phyloP scores from a whole-genome alignment of 2,888 invertebrate species.

The Morinoia aosen region DNA sequence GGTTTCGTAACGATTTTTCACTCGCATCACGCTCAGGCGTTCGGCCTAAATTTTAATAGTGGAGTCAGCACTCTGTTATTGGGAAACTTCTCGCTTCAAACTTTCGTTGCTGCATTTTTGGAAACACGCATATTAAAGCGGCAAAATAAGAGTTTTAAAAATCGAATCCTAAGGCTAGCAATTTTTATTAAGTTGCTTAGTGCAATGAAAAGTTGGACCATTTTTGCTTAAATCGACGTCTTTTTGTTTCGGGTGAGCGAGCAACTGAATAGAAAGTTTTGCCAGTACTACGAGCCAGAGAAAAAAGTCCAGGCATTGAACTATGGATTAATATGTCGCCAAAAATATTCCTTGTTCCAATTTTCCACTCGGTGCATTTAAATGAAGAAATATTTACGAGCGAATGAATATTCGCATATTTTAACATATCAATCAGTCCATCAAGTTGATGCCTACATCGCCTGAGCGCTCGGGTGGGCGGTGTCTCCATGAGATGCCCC shows the following conservation, averaged over 20 bases:
- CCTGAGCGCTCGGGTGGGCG: conserved; percentile 15
- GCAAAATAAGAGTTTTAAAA: not conserved
- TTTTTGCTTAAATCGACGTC: not conserved
- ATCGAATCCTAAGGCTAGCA: not conserved
- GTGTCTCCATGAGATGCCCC: not conserved
- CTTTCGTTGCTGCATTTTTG: no score
- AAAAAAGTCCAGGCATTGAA: not conserved
- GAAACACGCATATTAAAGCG: not conserved
- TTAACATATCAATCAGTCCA: conserved; percentile 38
- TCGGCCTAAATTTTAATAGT: no score
- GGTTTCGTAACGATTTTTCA: no score
- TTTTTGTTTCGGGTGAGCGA: not conserved
- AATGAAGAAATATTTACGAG: not conserved
- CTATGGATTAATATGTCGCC: not conserved
- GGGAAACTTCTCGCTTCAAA: no score
- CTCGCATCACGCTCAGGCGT: no score
- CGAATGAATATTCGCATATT: conserved; percentile 25
- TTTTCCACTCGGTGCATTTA: not conserved
- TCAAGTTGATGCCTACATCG: conserved; percentile 36
- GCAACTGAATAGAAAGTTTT: not conserved
- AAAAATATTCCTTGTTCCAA: not conserved
- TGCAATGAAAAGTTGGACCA: not conserved
- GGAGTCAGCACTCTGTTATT: no score
- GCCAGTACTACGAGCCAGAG: not conserved
- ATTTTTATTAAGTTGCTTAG: not conserved